phyloP scores from a whole-genome alignment of 2,797 vertebrate genomes.

The Falco naumanni region DNA sequence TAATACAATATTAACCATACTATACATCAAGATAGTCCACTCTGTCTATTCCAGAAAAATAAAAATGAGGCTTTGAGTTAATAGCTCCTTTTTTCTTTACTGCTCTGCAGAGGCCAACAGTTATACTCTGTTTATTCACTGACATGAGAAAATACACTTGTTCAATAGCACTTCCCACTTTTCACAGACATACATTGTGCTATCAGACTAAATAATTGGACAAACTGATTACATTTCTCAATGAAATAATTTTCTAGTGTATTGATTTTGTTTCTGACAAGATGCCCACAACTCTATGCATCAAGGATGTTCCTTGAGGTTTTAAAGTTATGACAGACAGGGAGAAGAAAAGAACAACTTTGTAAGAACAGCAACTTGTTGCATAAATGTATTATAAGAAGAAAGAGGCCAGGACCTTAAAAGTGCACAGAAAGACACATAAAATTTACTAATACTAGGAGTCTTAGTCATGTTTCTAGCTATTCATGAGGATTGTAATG shows the following conservation, averaged over 20 bases:
- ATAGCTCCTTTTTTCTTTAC: not conserved
- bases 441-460: not conserved
- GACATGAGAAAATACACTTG: not conserved
- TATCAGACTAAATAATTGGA: not conserved
- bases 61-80: not conserved
- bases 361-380: not conserved
- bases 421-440: not conserved
- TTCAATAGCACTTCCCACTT: not conserved
- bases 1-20: not conserved
- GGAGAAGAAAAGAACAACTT: not conserved
- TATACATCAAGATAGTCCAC: not conserved
- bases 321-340: not conserved
- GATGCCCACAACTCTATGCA: not conserved
- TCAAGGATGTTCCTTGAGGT: not conserved
- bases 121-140: not conserved
- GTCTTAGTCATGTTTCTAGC: not conserved
- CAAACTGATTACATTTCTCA: not conserved
- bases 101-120: not conserved
- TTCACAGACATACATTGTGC: not conserved
- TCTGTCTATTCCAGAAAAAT: not conserved
- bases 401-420: not conserved
- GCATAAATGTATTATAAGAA: not conserved
- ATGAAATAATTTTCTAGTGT: not conserved
- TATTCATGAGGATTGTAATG: not conserved
- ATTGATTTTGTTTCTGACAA: not conserved